Evolutionary conservation across 2,797 vertebrate genomes (phyloP).

Genomic region (Danio aesculapii): DNA sequence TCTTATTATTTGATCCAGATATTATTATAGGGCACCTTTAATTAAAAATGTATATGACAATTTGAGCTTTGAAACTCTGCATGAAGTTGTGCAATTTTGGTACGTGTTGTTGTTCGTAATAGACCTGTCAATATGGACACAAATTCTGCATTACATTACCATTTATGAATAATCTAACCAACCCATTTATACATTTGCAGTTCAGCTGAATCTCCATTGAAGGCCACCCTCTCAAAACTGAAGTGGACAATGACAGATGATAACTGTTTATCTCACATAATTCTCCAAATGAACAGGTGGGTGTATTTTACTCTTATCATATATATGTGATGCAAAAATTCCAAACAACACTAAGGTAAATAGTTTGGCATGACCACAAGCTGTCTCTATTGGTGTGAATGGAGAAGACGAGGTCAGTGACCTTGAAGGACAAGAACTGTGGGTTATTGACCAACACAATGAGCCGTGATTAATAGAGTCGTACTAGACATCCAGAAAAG

Average conservation of each 20-base stretch:
- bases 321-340: slow-evolving; percentile 2
- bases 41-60: neutral
- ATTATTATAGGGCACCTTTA: too few relatives aligned
- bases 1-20: too few relatives aligned
- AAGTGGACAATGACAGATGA: neutral
- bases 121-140: neutral
- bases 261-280: slow-evolving; percentile 6
- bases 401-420: slow-evolving; percentile 27
- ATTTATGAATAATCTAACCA: neutral
- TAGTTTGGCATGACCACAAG: neutral
- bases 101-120: neutral
- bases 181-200: neutral
- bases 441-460: slow-evolving; percentile 45
- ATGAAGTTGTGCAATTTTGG: neutral
- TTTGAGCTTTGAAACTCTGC: neutral
- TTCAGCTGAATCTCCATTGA: neutral
- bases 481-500: slow-evolving; percentile 22
- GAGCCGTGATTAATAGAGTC: slow-evolving; percentile 25
- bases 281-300: neutral
- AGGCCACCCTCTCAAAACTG: neutral
- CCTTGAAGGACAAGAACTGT: slow-evolving; percentile 28
- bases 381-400: slow-evolving; percentile 32
- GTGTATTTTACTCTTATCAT: neutral
- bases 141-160: neutral
- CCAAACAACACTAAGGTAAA: neutral